Base-by-base conservation (phyloP, 2,797 vertebrate genomes). In the Mormyrus proboscirostris region DNA sequence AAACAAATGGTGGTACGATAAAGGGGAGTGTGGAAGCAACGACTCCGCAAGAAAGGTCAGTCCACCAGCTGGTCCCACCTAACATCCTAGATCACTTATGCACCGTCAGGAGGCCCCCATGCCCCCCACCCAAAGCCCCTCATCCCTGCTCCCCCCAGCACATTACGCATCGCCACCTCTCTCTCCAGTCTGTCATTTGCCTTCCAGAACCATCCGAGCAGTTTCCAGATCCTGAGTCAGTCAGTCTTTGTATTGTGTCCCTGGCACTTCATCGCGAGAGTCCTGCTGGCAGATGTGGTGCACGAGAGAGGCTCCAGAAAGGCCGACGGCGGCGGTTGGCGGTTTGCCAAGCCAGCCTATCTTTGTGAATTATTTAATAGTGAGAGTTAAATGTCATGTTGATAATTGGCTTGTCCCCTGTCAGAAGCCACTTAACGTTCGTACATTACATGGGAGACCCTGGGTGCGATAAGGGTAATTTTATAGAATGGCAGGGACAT, bases 1-100 rank as follows among this genome's bases (percentile, higher is more conserved):
- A 99, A 99, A 93, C 98, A 99, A 99, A 98, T 99, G 98, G 98
- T 99, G 98, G 98, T 99, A 99, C 97, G 98, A 99, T 99, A 99
- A 99, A 92, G 98, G 98, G 88, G 97, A 99, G 95, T 99, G 98
- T 99, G 98, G 98, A 97, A 93, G 88, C 98, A 99, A 97, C 95
- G 98, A 99, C 97, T 98, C 98, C 96, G 97, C 97, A 97, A 98
- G 98, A 97, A 99, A 99, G 98, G 98, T 99, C 96, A 99, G 98
- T 99, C 96, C 95, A 93, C 89, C 91, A 92, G 89, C 92, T 92
- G 89, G 94, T 93, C 91, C 91, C 91, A 53, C 57, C 65, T 88
- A 76, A 73, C 12, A 85, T 41, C 76, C 57, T 19, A 25, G 49
- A 50, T 51, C 87, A 38, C 88, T 69, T 89, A 76, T 93, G 92